phyloP scores from a whole-genome alignment of 2,888 invertebrate species.

The Philaethria dido region DNA sequence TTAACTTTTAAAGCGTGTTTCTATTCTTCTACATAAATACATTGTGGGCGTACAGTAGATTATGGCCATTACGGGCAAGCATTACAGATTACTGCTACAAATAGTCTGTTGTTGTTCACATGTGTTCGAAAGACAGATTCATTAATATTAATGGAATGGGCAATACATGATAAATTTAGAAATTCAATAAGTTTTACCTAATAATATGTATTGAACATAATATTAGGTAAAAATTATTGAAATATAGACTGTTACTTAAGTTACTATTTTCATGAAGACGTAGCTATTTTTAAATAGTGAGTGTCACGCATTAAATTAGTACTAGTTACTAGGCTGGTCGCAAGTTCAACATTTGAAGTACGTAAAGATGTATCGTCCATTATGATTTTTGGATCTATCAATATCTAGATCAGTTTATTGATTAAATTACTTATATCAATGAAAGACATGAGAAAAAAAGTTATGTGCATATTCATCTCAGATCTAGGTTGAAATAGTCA shows the following conservation, averaged over 20 bases:
- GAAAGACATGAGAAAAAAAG: too few species aligned
- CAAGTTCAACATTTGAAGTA: too few species aligned
- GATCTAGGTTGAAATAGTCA: not conserved
- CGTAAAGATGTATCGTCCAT: too few species aligned
- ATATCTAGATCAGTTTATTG: too few species aligned
- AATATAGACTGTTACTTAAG: not conserved
- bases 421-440: too few species aligned
- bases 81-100: conserved; percentile 19
- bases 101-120: conserved; percentile 12
- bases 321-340: too few species aligned
- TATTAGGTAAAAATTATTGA: too few species aligned
- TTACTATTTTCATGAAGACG: too few species aligned
- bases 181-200: not conserved
- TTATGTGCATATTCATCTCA: not conserved
- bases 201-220: not conserved
- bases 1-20: not conserved
- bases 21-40: not conserved
- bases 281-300: not conserved
- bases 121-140: not conserved
- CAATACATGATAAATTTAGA: not conserved
- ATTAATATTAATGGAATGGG: conserved; percentile 16
- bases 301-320: too few species aligned
- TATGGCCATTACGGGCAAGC: not conserved
- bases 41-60: conserved; percentile 13
- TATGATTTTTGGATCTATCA: too few species aligned